Evolutionary conservation across 1,140 invertebrate species (phyloP), one percentile per base, ranked within the genome.

Genomic region (Drosophila ogumai): DNA sequence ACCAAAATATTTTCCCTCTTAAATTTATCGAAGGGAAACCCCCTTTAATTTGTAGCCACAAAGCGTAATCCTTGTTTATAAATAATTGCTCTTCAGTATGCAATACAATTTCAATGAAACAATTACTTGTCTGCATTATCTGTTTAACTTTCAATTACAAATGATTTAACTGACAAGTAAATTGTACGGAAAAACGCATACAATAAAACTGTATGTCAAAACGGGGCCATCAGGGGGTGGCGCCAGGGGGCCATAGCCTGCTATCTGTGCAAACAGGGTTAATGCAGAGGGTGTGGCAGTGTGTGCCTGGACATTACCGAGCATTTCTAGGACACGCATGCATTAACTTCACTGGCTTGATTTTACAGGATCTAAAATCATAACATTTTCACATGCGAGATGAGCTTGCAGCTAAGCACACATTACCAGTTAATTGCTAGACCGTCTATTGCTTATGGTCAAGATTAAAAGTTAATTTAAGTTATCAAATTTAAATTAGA

Each of bases 61-160:
- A 2, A n/a, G 12, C 34, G 13, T 55, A 61, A 65, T 61, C 61
- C 61, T 43, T 63, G 40, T 34, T 63, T 66, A 64, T 66, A 38
- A 64, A 64, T 64, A 66, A 66, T 64, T 38, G 43, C 58, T 34
- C 58, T 47, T 63, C 31, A 31, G 57, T 66, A 28, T 4, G 64
- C 58, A 66, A 64, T 67, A 67, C 55, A 69, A 67, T 67, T 47
- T 68, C 47, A 67, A 50, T 67, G 32, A 54, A 69, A 68, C 63
- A 68, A 68, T 69, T 54, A 55, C 60, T 36, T 22, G 66, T 46
- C 63, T 50, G 63, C 22, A 43, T 41, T 68, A 50, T 65, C 60
- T 69, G 61, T 69, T 69, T 67, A 69, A 69, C 61, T 67, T 69
- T 69, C 63, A 67, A 69, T 69, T 69, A 69, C 38, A 69, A 67